Evolutionary conservation across 2,888 invertebrate species (phyloP).

Genomic region (Ceraclea dissimilis): DNA sequence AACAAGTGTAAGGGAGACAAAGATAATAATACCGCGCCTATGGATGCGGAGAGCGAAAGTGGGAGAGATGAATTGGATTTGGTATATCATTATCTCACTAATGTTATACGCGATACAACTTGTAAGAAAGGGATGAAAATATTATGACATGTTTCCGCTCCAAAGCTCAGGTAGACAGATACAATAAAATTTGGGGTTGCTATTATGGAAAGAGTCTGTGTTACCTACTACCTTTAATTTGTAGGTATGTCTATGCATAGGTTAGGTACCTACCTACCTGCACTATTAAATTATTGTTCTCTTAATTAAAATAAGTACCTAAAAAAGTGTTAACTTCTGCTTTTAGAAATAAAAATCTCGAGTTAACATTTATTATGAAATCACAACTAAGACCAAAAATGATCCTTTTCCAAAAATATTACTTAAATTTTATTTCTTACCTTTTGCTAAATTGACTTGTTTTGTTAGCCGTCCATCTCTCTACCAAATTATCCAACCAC

Average conservation of each 20-base stretch:
- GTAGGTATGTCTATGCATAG: neutral
- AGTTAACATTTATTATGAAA: no score
- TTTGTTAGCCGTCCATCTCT: no score
- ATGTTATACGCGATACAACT: neutral
- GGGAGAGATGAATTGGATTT: conserved; percentile 6
- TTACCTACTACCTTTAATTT: neutral
- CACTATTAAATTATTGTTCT: no score
- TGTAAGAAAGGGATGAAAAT: neutral
- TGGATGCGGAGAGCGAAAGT: conserved; percentile 9
- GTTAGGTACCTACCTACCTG: neutral
- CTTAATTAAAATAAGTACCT: neutral
- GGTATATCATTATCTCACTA: neutral
- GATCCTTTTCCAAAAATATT: no score
- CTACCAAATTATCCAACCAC: no score
- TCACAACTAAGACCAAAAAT: no score
- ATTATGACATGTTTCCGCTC: neutral
- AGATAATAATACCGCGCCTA: conserved; percentile 11
- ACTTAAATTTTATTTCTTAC: no score
- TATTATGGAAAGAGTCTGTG: neutral
- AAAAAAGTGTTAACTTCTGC: no score
- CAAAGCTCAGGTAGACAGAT: neutral
- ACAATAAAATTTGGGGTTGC: conserved; percentile 3
- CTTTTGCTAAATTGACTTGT: no score
- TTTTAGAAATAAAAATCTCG: neutral
- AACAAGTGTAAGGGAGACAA: conserved; percentile 12